Evolutionary conservation across 2,797 vertebrate genomes (phyloP).

Genomic region (Parauchenoglanis ngamensis): DNA sequence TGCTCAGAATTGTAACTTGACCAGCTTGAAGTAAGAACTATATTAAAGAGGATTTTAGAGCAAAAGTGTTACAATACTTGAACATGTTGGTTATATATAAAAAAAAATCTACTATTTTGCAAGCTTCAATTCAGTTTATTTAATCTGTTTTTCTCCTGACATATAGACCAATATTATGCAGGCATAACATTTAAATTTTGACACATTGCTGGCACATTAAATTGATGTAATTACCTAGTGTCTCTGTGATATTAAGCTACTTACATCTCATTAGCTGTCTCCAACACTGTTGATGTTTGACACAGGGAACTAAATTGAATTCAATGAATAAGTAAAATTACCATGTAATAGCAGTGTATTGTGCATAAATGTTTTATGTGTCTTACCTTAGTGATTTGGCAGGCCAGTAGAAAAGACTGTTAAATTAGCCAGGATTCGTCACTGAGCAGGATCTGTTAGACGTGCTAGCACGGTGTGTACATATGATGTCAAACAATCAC

Average conservation of each 20-base stretch:
- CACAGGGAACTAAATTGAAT: conserved; percentile 15
- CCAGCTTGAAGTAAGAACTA: neutral
- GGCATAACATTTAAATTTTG: neutral
- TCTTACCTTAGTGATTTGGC: conserved; percentile 53
- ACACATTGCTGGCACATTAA: conserved; percentile 26
- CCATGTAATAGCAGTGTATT: conserved; percentile 13
- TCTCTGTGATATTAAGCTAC: conserved; percentile 13
- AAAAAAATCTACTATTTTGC: neutral
- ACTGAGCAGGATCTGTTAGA: neutral
- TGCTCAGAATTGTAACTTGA: neutral
- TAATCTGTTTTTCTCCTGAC: neutral
- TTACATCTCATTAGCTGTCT: conserved; percentile 32
- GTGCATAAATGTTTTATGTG: conserved; percentile 1
- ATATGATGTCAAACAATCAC: neutral
- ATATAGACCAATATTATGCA: neutral
- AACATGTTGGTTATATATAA: neutral
- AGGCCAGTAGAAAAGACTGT: conserved; percentile 17
- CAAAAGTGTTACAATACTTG: neutral
- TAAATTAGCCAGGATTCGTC: neutral
- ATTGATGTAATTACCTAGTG: neutral
- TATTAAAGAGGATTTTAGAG: neutral
- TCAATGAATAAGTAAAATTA: conserved; percentile 9
- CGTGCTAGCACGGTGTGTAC: conserved; percentile 2
- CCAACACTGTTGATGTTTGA: conserved; percentile 22
- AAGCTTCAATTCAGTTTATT: neutral